A percentile compares a stretch with the other conserved stretches of the same genome.
Conservation (phyloP, 2,888 invertebrate genomes). For the Lepeophtheirus nordmannii region DNA sequence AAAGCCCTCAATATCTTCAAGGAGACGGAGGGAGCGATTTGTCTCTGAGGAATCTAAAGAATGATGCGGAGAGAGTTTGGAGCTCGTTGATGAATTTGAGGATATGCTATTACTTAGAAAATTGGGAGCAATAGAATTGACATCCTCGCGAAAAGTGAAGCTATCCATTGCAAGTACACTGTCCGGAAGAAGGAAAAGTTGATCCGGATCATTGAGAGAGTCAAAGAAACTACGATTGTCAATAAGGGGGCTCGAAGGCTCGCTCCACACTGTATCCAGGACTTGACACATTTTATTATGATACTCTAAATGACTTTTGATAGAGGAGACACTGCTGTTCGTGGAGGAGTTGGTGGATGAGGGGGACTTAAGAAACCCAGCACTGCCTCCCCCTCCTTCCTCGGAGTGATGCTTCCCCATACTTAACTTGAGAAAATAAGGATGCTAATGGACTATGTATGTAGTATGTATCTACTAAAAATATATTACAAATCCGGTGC, state of each 20-base stretch:
- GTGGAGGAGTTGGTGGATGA: too few relatives aligned
- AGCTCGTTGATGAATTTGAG: background rate
- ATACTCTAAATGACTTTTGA: too few relatives aligned
- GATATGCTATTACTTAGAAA: background rate
- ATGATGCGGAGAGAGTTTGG: conserved; percentile 8
- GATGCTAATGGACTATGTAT: too few relatives aligned
- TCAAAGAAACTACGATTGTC: background rate
- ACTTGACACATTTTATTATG: background rate
- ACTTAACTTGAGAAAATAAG: too few relatives aligned
- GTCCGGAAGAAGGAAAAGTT: conserved; percentile 19
- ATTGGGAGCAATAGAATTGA: conserved; percentile 14
- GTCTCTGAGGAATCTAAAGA: conserved; percentile 18
- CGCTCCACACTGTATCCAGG: background rate
- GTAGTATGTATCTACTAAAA: too few relatives aligned
- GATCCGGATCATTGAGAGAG: conserved; percentile 9
- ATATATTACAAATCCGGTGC: too few relatives aligned
- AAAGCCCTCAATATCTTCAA: conserved; percentile 22
- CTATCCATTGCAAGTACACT: conserved; percentile 20
- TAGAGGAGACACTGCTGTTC: too few relatives aligned
- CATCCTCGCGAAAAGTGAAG: conserved; percentile 20
- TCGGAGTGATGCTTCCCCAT: too few relatives aligned
- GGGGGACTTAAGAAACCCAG: too few relatives aligned
- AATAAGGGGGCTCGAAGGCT: background rate
- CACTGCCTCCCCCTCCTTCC: too few relatives aligned
- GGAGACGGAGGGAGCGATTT: conserved; percentile 13